These are phyloP conservation scores for Leptinotarsa texana DNA, from an alignment of 1,140 invertebrate species.

Conservation along the genomic window DNA sequence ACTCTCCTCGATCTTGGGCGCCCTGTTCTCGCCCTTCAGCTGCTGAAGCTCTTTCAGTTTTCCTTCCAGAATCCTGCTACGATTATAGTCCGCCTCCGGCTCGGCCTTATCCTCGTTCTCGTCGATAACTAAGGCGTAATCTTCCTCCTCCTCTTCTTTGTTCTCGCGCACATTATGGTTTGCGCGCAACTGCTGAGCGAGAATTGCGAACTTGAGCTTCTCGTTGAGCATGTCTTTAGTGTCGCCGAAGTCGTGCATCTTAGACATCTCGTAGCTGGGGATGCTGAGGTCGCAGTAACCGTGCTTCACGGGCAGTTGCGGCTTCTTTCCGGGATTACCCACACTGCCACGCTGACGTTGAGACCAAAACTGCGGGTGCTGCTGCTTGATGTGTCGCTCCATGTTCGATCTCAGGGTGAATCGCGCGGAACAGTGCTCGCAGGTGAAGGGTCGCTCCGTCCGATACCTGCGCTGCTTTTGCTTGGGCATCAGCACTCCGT, in stretches of 20 bases:
- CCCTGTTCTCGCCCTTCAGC: constrained; percentile 48
- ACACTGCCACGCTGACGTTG: constrained; percentile 67
- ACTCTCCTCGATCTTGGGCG: constrained; percentile 54
- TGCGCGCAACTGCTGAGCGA: constrained; percentile 68
- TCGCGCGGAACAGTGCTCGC: constrained; percentile 83
- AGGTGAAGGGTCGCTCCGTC: constrained; percentile 88
- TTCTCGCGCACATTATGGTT: constrained; percentile 49
- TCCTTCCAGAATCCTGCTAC: constrained; percentile 46
- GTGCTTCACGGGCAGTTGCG: constrained; percentile 40
- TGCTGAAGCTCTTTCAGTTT: constrained; percentile 39
- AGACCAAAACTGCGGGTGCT: constrained; percentile 87
- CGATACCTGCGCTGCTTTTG: constrained; percentile 88
- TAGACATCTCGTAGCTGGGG: constrained; percentile 48
- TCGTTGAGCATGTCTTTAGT: constrained; percentile 58
- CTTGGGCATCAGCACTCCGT: constrained; percentile 85
- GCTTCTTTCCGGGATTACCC: constrained; percentile 59
- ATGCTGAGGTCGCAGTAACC: constrained; percentile 47
- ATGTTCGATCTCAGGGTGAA: constrained; percentile 91
- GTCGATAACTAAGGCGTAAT: constrained; percentile 71
- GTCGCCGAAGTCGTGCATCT: constrained; percentile 50
- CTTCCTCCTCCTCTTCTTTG: constrained; percentile 63
- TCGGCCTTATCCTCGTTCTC: constrained; percentile 58
- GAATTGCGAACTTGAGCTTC: constrained; percentile 77
- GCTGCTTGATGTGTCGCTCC: constrained; percentile 92
- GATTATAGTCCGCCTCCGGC: constrained; percentile 30